Evolutionary conservation across 92 coral and sea anemone genomes (phyloP), one percentile per base, ranked within the genome.

Genomic region (Metridium senile): DNA sequence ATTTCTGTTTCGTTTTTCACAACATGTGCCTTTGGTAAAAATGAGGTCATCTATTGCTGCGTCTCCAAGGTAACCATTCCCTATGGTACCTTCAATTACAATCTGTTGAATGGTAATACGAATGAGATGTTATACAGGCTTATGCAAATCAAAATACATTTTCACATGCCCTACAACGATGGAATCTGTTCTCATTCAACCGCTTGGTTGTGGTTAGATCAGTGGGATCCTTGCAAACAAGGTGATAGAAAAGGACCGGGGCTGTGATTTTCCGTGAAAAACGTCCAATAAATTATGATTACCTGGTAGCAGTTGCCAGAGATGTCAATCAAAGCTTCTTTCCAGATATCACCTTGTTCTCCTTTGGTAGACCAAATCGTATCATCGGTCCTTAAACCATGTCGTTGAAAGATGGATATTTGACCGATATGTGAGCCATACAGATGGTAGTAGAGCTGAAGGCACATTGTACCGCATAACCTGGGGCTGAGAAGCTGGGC

Each of bases 401-500:
- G 87, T 34, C 90, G 80, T 75, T 89, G 82, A 80, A 86, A 89
- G 56, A 94, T 82, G 64, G 77, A 83, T 16, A 94, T 31, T 21
- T 54, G 59, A 23, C 97, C 93, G 45, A 91, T 81, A 25, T 87
- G 74, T 1, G 27, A 19, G n/a, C 98, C 98, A 29, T 94, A 76
- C 92, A 94, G 89, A 74, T 85, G 83, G 73, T 88, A 94, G 45
- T 81, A 91, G 21, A 94, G 80, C 84, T 89, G 94, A 74, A 94
- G 32, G 58, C 98, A 94, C 72, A 88, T 79, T 28, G 81, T 67
- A 11, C 94, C 98, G 45, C 94, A 86, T 58, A 90, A 33, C 8
- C 97, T 91, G 1, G 97, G 97, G 63, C 97, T 87, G 67, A 88
- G 81, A n/a, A 94, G 82, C 73, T 65, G 86, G 11, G 98, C 97